Evolutionary conservation across 2,113 vertebrate species (phyloP), one percentile per base, ranked within the genome.

Genomic region (Deroptyus accipitrinus): DNA sequence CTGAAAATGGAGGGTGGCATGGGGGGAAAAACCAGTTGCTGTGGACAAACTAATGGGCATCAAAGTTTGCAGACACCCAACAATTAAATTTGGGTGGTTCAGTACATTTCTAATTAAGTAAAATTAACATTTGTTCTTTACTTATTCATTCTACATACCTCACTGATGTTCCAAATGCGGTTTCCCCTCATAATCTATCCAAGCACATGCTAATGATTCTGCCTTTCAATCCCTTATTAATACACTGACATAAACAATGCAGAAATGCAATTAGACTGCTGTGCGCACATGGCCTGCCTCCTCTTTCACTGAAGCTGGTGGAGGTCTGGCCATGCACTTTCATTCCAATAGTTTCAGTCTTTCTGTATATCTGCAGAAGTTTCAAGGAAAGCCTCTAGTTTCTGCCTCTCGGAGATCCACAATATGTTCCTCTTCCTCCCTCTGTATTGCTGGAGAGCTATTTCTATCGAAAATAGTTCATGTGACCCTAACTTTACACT

Each of bases 61-160:
- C 86, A 39, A 35, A 64, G 35, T 73, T 86, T 90, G 83, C 48
- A 89, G 81, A 64, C 85, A 94, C 69, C 24, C 77, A 96, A 95
- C 86, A 94, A 97, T 95, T 95, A 95, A 97, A 96, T 96, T 86
- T 94, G 82, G 91, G 92, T 97, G 88, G 86, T 94, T 97, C 96
- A 95, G 68, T 82, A 89, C 82, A 92, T 95, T 97, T 96, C 95
- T 97, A 97, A 98, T 97, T 96, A 98, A 97, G 83, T 94, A 85
- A 92, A 97, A 96, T 95, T 94, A 96, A 88, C 93, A 80, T 93
- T 90, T 92, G 90, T 95, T 96, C 96, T 89, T 88, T 93, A 75
- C 77, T 96, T 94, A 83, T 96, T 97, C 74, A 86, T 97, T 96
- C 94, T 89, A 86, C 88, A 88, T 83, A 97, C 85, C 86, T 96